Evolutionary conservation across 2,888 invertebrate species (phyloP), one percentile per base, ranked within the genome.

Genomic region (Scaptomyza flava): DNA sequence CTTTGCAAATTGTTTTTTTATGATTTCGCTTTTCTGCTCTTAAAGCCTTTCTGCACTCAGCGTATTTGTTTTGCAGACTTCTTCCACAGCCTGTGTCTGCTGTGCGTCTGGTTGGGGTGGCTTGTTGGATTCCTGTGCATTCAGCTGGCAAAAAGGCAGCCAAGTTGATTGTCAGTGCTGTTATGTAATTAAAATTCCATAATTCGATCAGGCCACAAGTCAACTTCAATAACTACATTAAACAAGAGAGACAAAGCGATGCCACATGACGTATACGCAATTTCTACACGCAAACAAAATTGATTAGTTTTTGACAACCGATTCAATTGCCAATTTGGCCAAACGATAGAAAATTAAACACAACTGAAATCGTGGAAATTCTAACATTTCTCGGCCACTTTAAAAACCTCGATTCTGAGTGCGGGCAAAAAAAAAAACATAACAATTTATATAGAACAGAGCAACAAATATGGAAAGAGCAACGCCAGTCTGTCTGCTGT

Each of bases 181-280:
- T 67, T 79, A 65, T 85, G 71, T 67, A 70, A 79, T 81, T 82
- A 77, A 79, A 70, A 72, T 67, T 67, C 61, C 68, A 81, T 79
- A 79, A 85, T 70, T 85, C 67, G 68, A 79, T 81, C 68, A 64
- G 38, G 33, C 20, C 59, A 63, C 54, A 48, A 45, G 72, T 62
- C 51, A 52, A 12, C 9, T 31, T 14, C 23, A 14, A 27, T 20
- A 14, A 38, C 52, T 31, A 38, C 14, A 52, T 17, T n/a, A 14
- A 41, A 4, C 14, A n/a, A 12, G 5, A n/a, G 34, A 36, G 6
- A 36, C 11, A 11, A 11, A 34, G 33, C 8, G 17, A 27, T 54
- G 33, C 50, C 38, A 61, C 58, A 17, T 2, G 47, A 53, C 73
- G 81, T 79, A 79, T 82, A 47, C 67, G 75, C 50, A 47, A 67